Base-by-base conservation (phyloP, 1,140 invertebrate genomes). In the Bombus waltoni region DNA sequence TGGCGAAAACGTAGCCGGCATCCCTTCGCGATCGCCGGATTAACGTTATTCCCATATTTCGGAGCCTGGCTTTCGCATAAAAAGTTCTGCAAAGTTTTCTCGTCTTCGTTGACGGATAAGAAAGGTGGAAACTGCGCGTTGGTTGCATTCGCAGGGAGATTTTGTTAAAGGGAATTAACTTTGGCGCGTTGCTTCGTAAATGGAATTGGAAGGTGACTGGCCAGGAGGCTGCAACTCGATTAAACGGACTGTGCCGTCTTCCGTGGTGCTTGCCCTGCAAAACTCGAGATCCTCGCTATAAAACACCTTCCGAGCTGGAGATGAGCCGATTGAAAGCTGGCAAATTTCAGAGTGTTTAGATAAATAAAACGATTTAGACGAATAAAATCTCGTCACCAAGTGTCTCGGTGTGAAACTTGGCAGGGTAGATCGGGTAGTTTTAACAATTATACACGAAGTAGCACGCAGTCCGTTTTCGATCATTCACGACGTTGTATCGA, bases 161-260 rank as follows among this genome's bases (percentile, higher is more conserved):
- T 53, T 25, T 25, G 5, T 53, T 32, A 25, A 22, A 35, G n/a
- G 72, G 38, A 75, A 53, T 35, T 75, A 53, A 53, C 25, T 28
- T 5, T 28, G n/a, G n/a, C 42, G 32, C 44, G 44, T 53, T 53
- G 40, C 25, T 72, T 72, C 11, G 70, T 72, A 75, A 75, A 57
- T 75, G 73, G n/a, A 74, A 74, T 74, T 74, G 42, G 32, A 53
- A 53, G 73, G 44, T 57, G 44, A 53, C 73, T 38, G 73, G 42
- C 44, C 73, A 75, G 32, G 10, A 32, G 18, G 73, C 25, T 53
- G 32, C 38, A 47, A 75, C 73, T 75, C 73, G 44, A 75, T 75
- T 75, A 75, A 75, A 75, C n/a, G 22, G 32, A 25, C 32, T 35
- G 44, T 13, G 47, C 44, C 35, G 44, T 75, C 53, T 53, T 75